phyloP scores from a whole-genome alignment of 2,797 vertebrate genomes.

The Cuniculus paca region DNA sequence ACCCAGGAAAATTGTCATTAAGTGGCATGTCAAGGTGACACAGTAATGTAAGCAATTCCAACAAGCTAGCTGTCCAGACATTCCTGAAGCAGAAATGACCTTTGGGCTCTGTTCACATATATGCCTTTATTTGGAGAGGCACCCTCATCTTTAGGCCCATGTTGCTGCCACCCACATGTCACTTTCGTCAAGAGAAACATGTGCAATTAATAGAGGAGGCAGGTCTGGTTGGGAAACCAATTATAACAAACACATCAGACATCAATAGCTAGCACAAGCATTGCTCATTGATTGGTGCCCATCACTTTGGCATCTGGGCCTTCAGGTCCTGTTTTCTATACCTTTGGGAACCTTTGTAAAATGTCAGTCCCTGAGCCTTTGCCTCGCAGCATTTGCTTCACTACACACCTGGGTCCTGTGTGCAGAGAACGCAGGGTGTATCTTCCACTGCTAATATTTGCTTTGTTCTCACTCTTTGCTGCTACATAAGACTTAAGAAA shows the following conservation, averaged over 20 bases:
- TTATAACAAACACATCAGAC: not conserved
- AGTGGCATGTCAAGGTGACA: not conserved
- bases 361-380: not conserved
- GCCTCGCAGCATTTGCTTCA: not conserved
- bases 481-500: not conserved
- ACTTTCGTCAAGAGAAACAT: not conserved
- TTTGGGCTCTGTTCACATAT: not conserved
- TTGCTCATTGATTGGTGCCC: not conserved
- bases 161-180: not conserved
- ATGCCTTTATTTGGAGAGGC: not conserved
- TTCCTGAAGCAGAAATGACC: not conserved
- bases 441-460: not conserved
- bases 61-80: not conserved
- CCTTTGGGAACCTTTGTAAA: not conserved
- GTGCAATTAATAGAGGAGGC: not conserved
- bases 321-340: not conserved
- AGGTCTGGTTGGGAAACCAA: not conserved
- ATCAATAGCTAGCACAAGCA: rapidly evolving
- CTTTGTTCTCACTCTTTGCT: slow-evolving; percentile 35
- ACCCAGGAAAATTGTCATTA: not conserved
- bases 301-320: not conserved
- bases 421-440: not conserved
- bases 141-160: not conserved
- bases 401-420: not conserved
- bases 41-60: rapidly evolving